Evolutionary conservation across 2,888 invertebrate genomes (phyloP).

Genomic region (Marronus borbonicus): DNA sequence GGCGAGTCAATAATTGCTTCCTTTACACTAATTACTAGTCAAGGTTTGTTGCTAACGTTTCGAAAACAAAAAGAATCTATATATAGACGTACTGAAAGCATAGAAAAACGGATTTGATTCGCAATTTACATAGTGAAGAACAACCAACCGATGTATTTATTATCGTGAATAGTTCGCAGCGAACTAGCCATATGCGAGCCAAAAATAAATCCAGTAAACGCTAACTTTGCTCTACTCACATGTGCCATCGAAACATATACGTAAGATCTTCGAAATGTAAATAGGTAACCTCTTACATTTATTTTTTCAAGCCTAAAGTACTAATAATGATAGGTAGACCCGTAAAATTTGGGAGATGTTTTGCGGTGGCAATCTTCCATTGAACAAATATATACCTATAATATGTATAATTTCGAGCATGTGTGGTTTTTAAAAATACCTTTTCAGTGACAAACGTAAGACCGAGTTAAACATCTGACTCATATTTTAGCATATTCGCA

Average conservation of each 20-base stretch:
- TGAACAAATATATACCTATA: no score
- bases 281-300: background rate
- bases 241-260: no score
- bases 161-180: constrained; percentile 16
- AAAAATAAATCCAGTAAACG: constrained; percentile 32
- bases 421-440: constrained; percentile 2
- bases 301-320: background rate
- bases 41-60: constrained; percentile 11
- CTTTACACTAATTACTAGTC: constrained; percentile 26
- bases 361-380: no score
- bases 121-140: background rate
- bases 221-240: background rate
- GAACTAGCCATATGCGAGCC: constrained; percentile 40
- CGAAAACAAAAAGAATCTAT: background rate
- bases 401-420: background rate
- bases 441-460: constrained; percentile 6
- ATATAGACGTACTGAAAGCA: background rate
- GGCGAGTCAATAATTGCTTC: constrained; percentile 19
- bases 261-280: background rate
- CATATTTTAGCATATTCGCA: constrained; percentile 1
- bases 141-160: constrained; percentile 9
- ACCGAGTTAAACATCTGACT: background rate
- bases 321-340: background rate
- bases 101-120: background rate
- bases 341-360: background rate